Evolutionary conservation across 92 coral and sea anemone genomes (phyloP).

Genomic region (Phenganax marumi): DNA sequence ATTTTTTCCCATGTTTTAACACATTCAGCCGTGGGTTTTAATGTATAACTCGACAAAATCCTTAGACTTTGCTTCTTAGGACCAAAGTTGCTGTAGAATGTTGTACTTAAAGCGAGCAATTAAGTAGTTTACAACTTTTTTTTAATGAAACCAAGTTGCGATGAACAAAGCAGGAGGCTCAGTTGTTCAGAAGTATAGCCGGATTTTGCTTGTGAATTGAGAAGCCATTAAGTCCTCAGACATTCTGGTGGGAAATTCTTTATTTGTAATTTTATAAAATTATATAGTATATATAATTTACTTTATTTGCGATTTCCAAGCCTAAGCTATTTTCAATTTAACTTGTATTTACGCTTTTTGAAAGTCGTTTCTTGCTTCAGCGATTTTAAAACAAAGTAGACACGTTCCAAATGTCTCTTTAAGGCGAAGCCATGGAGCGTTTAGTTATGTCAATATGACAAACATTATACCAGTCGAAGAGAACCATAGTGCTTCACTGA

Average conservation of each 20-base stretch:
- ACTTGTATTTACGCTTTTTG: background rate
- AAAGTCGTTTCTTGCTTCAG: slow-evolving; percentile 16
- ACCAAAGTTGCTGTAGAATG: no score
- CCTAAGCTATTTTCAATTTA: background rate
- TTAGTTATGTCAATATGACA: slow-evolving; percentile 5
- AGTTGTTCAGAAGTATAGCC: no score
- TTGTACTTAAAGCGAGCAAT: no score
- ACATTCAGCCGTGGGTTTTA: no score
- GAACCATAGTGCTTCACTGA: slow-evolving; percentile 6
- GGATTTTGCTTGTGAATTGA: no score
- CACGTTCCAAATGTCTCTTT: slow-evolving; percentile 15
- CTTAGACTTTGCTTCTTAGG: no score
- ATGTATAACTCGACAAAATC: no score
- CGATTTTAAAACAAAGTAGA: slow-evolving; percentile 5
- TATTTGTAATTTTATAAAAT: background rate
- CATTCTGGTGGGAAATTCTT: background rate
- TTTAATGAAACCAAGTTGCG: no score
- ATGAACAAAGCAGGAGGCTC: no score
- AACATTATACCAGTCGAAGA: slow-evolving; percentile 4
- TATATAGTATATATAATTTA: background rate
- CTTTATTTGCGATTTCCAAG: background rate
- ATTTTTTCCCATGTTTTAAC: no score
- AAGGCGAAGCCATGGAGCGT: slow-evolving; percentile 24
- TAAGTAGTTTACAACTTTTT: no score
- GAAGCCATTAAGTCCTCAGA: no score